phyloP scores from a whole-genome alignment of 1,140 invertebrate genomes.

The Diachasmimorpha longicaudata region DNA sequence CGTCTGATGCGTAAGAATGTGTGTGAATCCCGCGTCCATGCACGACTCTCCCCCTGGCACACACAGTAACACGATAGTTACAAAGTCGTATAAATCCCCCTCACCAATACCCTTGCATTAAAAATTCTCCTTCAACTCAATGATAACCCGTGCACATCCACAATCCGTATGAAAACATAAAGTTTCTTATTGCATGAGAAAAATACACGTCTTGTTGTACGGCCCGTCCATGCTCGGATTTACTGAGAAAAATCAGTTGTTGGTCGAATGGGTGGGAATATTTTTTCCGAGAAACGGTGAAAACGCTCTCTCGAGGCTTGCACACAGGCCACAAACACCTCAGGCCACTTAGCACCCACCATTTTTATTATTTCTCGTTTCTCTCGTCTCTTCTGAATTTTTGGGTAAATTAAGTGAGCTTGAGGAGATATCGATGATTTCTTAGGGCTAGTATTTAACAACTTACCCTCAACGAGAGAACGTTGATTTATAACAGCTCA shows the following conservation, averaged over 20 bases:
- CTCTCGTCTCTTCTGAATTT: neutral
- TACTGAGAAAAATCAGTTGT: constrained; percentile 25
- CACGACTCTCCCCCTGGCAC: neutral
- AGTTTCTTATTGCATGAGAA: constrained; percentile 20
- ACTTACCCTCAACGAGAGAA: constrained; percentile 32
- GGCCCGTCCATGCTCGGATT: neutral
- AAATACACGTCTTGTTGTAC: constrained; percentile 16
- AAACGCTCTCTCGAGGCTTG: constrained; percentile 12
- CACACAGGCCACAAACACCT: neutral
- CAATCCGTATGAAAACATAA: neutral
- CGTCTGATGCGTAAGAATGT: neutral
- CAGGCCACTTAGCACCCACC: neutral
- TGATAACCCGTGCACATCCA: neutral
- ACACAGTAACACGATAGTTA: neutral
- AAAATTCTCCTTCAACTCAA: neutral
- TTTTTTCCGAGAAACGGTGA: constrained; percentile 22
- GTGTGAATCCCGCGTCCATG: neutral
- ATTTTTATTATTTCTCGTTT: neutral
- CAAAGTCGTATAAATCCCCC: neutral
- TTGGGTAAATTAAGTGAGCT: too few species aligned
- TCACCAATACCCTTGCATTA: neutral
- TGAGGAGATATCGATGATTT: too few species aligned
- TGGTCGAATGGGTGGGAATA: constrained; percentile 22
- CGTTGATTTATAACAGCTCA: constrained; percentile 23
- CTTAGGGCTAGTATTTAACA: neutral